Percentiles rank a stretch among this genome's conserved stretches.
phyloP scores from a whole-genome alignment of 2,797 vertebrate genomes.

The Hydrophis major region DNA sequence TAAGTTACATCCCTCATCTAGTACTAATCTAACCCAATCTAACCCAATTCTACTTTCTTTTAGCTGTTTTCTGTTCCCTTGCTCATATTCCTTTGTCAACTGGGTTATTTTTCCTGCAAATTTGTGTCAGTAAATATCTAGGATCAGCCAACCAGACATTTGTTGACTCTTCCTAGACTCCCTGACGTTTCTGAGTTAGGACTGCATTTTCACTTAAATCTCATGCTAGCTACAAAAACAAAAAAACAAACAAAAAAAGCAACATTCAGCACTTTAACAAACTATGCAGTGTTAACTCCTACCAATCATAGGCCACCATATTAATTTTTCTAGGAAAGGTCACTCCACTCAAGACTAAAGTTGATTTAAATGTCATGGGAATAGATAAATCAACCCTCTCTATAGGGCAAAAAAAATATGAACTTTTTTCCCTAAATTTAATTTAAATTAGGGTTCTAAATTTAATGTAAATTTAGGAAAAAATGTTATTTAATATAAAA shows the following conservation, averaged over 20 bases:
- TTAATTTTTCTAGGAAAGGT: background rate
- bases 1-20: background rate
- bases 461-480: background rate
- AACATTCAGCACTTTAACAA: background rate
- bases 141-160: background rate
- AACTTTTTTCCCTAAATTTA: background rate
- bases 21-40: background rate
- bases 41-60: background rate
- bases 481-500: background rate
- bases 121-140: background rate
- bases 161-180: no score
- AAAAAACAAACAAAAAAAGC: background rate
- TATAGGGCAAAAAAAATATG: background rate
- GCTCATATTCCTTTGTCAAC: background rate
- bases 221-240: background rate
- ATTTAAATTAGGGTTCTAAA: background rate
- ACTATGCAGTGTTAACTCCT: background rate
- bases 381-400: background rate
- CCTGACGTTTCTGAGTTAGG: background rate
- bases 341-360: background rate
- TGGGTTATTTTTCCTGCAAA: background rate
- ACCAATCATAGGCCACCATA: background rate
- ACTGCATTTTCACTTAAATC: background rate
- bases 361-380: background rate
- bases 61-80: background rate